Evolutionary conservation across 2,888 invertebrate genomes (phyloP).

Genomic region (Trilocha varians): DNA sequence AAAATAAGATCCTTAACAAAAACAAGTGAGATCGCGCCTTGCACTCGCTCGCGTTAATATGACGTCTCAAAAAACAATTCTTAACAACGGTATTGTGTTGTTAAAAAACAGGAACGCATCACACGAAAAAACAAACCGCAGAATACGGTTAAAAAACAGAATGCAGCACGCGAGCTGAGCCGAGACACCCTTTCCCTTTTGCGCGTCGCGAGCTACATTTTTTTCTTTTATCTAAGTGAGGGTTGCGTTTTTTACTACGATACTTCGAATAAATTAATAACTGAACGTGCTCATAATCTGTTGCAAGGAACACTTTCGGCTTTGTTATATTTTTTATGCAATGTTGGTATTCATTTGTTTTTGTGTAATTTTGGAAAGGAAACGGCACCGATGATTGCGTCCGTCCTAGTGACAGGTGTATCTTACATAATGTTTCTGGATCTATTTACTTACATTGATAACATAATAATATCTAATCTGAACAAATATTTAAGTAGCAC

Average conservation of each 20-base stretch:
- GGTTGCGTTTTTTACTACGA: conserved; percentile 66
- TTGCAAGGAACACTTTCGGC: conserved; percentile 68
- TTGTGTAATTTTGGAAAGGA: conserved; percentile 60
- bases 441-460: conserved; percentile 2
- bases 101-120: conserved; percentile 69
- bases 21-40: conserved; percentile 54
- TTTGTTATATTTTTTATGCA: conserved; percentile 56
- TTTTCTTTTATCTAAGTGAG: conserved; percentile 56
- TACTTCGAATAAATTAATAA: conserved; percentile 72
- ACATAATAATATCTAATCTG: too few relatives aligned
- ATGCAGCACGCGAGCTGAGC: conserved; percentile 64
- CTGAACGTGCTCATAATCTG: conserved; percentile 71
- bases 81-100: conserved; percentile 66
- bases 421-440: conserved; percentile 22
- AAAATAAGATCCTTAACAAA: conserved; percentile 58
- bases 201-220: conserved; percentile 67
- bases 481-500: too few relatives aligned
- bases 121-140: conserved; percentile 68
- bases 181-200: conserved; percentile 71
- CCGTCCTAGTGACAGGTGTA: conserved; percentile 55
- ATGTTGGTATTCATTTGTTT: conserved; percentile 65
- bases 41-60: conserved; percentile 58
- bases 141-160: conserved; percentile 66
- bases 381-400: conserved; percentile 55
- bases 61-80: conserved; percentile 66